phyloP scores from a whole-genome alignment of 64 coral and sea anemone species.

The Actinia tenebrosa region DNA sequence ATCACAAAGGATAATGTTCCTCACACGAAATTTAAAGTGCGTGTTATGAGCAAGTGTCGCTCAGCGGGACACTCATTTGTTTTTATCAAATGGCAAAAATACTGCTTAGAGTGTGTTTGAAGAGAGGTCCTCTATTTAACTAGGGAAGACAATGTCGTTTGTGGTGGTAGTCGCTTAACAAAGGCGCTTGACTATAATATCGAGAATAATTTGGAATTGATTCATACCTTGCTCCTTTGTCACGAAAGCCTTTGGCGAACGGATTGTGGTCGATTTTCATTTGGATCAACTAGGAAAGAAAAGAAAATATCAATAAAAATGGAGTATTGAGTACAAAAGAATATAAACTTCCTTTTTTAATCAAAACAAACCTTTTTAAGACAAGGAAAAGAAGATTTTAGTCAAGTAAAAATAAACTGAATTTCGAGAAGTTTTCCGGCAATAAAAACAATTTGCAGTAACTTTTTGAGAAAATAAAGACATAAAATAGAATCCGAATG shows the following conservation, averaged over 20 bases:
- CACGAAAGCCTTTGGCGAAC: slow-evolving; percentile 86
- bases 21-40: background rate
- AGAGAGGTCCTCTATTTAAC: background rate
- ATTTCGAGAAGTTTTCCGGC: background rate
- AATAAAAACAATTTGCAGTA: background rate
- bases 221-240: slow-evolving; percentile 76
- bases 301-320: background rate
- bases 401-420: background rate
- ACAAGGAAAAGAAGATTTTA: background rate
- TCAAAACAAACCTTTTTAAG: background rate
- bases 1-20: background rate
- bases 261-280: slow-evolving; percentile 96
- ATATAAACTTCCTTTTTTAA: background rate
- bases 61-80: background rate
- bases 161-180: background rate
- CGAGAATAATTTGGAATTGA: background rate
- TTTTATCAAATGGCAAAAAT: background rate
- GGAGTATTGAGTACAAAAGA: background rate
- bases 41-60: background rate
- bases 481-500: background rate
- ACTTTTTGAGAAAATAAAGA: background rate
- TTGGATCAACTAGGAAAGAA: slow-evolving; percentile 68
- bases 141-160: background rate
- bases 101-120: background rate
- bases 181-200: background rate